These are phyloP conservation scores for Haplotaxodon microlepis DNA, from an alignment of 2,113 vertebrate genomes.

Conservation along the genomic window DNA sequence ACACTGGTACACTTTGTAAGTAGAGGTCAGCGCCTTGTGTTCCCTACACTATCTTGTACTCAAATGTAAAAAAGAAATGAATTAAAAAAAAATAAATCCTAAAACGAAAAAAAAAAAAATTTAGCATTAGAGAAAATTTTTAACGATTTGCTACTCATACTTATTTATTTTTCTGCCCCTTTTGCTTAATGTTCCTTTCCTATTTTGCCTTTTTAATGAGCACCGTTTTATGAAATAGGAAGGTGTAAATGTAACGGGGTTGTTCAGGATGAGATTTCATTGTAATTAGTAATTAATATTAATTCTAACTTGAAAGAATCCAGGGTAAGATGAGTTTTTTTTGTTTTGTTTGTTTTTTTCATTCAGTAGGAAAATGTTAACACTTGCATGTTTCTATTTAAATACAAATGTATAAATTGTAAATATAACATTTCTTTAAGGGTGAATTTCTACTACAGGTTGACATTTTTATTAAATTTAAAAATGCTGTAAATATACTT, in stretches of 20 bases:
- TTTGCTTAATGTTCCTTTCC: conserved; percentile 32
- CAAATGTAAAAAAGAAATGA: conserved; percentile 34
- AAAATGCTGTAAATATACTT: conserved; percentile 74
- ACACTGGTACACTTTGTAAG: conserved; percentile 72
- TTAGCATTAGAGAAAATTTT: conserved; percentile 44
- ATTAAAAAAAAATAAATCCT: background rate
- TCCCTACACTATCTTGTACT: conserved; percentile 48
- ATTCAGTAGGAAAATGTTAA: conserved; percentile 65
- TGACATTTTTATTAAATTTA: conserved; percentile 75
- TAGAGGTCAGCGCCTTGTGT: conserved; percentile 44
- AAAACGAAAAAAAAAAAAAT: background rate
- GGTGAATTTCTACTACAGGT: conserved; percentile 74
- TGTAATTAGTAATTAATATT: conserved; percentile 68
- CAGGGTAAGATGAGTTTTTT: conserved; percentile 61
- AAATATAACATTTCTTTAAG: conserved; percentile 76
- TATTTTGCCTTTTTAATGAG: conserved; percentile 24
- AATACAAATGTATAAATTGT: conserved; percentile 77
- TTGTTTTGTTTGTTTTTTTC: background rate
- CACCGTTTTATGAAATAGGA: conserved; percentile 45
- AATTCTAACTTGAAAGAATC: conserved; percentile 68
- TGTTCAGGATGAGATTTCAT: conserved; percentile 62
- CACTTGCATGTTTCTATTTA: conserved; percentile 80
- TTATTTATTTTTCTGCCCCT: conserved; percentile 64
- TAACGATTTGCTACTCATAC: conserved; percentile 54
- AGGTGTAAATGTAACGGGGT: conserved; percentile 50